phyloP scores from a whole-genome alignment of 2,888 invertebrate species.

The Suillia variegata region DNA sequence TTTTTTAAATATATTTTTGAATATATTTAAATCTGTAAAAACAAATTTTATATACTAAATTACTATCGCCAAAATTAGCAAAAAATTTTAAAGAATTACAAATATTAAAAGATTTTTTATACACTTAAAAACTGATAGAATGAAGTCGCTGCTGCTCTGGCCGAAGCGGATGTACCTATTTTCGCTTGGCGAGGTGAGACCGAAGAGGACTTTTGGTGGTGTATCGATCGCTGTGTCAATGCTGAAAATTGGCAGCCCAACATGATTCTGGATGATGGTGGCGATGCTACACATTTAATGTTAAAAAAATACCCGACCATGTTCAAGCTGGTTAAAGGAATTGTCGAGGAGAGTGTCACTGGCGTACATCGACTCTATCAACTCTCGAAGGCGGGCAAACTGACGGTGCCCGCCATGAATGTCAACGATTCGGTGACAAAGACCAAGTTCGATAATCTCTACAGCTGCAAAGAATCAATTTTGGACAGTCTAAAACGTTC shows the following conservation, averaged over 20 bases:
- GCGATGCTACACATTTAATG: slow-evolving; percentile 96
- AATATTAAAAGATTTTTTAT: too few species aligned
- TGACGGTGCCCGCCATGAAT: slow-evolving; percentile 97
- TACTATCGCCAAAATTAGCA: too few species aligned
- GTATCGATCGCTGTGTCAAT: slow-evolving; percentile 94
- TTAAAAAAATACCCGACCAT: slow-evolving; percentile 92
- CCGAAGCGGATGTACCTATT: slow-evolving; percentile 86
- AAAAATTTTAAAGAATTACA: too few species aligned
- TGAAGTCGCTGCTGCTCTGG: slow-evolving; percentile 94
- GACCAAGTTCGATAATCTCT: slow-evolving; percentile 96
- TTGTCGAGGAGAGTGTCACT: slow-evolving; percentile 97
- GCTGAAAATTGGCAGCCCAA: slow-evolving; percentile 95
- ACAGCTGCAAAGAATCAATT: slow-evolving; percentile 92
- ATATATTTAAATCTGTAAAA: too few species aligned
- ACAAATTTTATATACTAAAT: too few species aligned
- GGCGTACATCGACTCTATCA: slow-evolving; percentile 98
- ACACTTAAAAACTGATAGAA: too few species aligned
- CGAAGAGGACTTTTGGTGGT: slow-evolving; percentile 99
- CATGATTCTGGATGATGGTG: slow-evolving; percentile 97
- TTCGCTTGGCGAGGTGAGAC: slow-evolving; percentile 98
- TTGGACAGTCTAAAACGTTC: slow-evolving; percentile 71
- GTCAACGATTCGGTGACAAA: slow-evolving; percentile 98
- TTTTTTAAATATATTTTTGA: too few species aligned
- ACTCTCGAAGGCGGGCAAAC: slow-evolving; percentile 89
- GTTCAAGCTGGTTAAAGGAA: slow-evolving; percentile 93